Base-by-base conservation (phyloP, 2,113 vertebrate species). In the Anguilla rostrata region DNA sequence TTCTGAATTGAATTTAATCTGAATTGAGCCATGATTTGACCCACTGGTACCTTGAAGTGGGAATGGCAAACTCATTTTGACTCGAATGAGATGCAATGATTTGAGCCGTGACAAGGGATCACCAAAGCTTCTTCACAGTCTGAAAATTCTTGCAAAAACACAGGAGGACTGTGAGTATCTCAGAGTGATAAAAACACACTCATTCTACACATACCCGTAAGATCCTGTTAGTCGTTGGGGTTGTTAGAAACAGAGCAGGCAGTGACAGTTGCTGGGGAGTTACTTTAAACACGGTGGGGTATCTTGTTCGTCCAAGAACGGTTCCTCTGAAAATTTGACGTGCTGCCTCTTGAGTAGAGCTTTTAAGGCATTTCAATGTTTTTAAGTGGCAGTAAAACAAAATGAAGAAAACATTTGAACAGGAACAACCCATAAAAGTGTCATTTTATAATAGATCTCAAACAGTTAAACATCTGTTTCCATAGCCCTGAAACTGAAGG, bases 281-380 rank as follows among this genome's bases (percentile, higher is more conserved):
- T 86, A 86, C 82, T 86, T 66, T 86, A 86, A 86, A 56, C 79
- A 49, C 20, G 29, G 15, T 79, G 53, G 53, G n/a, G 83, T 75
- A 41, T 29, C 39, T 53, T 82, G 79, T 66, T 57, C 39, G 40
- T 86, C 78, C 49, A n/a, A 29, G 78, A 57, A 85, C 78, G 39
- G 29, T 34, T 34, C 34, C 34, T 34, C 34, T 80, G 78, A 71
- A 26, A 71, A 5, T 20, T 9, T 81, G 78, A 81, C 84, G 81
- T 80, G 84, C 81, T 60, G 84, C 39, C 78, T 80, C 78, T 80
- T 81, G 84, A 81, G 46, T 39, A n/a, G 34, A 85, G 20, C 46
- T 85, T 81, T 75, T 43, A 2, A 49, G 84, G 18, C 40, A 22
- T 46, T 85, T 34, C 56, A 81, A 81, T n/a, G 49, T 40, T 85